These are phyloP conservation scores for Eurois occulta DNA, from an alignment of 2,888 invertebrate genomes.

Conservation along the genomic window DNA sequence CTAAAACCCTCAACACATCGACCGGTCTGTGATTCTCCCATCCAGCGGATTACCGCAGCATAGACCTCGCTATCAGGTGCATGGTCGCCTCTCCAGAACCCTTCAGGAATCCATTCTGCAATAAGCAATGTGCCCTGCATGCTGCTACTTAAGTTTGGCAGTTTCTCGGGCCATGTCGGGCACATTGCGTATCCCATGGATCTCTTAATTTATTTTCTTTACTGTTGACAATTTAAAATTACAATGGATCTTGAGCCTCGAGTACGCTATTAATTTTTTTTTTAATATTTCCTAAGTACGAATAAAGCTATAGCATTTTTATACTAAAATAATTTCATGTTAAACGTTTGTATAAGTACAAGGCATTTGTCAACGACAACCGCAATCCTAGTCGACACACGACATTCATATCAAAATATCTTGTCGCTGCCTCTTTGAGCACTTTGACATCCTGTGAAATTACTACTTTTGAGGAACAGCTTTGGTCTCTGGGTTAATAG, in stretches of 20 bases:
- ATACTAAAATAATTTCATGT: conserved; percentile 28
- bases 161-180: neutral
- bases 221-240: neutral
- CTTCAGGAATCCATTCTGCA: neutral
- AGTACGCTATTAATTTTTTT: neutral
- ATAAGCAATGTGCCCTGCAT: neutral
- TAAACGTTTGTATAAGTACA: conserved; percentile 27
- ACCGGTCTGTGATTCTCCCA: neutral
- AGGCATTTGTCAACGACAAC: conserved; percentile 48
- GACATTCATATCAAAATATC: conserved; percentile 38
- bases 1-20: neutral
- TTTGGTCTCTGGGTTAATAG: neutral
- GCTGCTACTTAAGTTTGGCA: neutral
- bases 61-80: neutral
- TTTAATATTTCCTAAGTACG: neutral
- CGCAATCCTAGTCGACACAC: conserved; percentile 26
- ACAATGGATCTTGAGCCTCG: neutral
- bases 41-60: neutral
- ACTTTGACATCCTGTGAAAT: neutral
- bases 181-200: neutral
- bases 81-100: neutral
- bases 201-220: neutral
- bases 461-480: neutral
- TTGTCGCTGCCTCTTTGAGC: neutral
- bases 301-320: neutral